These are phyloP conservation scores for Nematolebias whitei DNA, from an alignment of 2,113 vertebrate species.

Conservation along the genomic window DNA sequence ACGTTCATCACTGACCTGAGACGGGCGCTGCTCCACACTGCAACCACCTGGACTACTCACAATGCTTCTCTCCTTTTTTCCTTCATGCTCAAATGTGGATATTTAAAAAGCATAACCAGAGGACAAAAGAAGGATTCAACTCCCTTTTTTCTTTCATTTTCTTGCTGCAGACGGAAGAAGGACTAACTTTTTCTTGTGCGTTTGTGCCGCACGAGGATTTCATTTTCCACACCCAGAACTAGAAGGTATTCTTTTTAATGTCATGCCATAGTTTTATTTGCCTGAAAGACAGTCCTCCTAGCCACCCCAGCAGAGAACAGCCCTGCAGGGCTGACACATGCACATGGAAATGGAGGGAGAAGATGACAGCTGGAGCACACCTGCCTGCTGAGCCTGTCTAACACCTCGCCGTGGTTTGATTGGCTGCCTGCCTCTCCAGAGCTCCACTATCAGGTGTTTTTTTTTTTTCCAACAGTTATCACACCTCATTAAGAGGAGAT, in stretches of 20 bases:
- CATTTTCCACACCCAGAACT: neutral
- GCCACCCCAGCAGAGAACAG: conserved; percentile 3
- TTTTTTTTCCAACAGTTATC: conserved; percentile 12
- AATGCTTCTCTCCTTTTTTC: conserved; percentile 27
- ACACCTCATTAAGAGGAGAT: conserved; percentile 7
- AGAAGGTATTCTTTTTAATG: conserved; percentile 6
- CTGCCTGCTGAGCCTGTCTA: conserved; percentile 62
- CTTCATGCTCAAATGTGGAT: conserved; percentile 46
- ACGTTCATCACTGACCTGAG: conserved; percentile 71
- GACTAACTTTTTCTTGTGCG: conserved; percentile 58
- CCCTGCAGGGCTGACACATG: conserved; percentile 35
- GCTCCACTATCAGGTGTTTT: conserved; percentile 24
- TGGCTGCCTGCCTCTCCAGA: conserved; percentile 19
- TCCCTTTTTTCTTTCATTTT: conserved; percentile 14
- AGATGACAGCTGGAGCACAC: conserved; percentile 42
- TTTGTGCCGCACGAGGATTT: neutral
- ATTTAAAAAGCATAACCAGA: conserved; percentile 26
- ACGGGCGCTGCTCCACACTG: conserved; percentile 41
- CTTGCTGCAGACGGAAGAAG: conserved; percentile 33
- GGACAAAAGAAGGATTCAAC: conserved; percentile 62
- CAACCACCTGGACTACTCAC: conserved; percentile 56
- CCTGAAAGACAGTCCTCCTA: conserved; percentile 7
- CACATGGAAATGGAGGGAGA: conserved; percentile 28
- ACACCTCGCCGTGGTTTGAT: conserved; percentile 36
- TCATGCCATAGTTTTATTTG: conserved; percentile 3